These are phyloP conservation scores for Bucco capensis DNA, from an alignment of 2,113 vertebrate species.

Conservation along the genomic window DNA sequence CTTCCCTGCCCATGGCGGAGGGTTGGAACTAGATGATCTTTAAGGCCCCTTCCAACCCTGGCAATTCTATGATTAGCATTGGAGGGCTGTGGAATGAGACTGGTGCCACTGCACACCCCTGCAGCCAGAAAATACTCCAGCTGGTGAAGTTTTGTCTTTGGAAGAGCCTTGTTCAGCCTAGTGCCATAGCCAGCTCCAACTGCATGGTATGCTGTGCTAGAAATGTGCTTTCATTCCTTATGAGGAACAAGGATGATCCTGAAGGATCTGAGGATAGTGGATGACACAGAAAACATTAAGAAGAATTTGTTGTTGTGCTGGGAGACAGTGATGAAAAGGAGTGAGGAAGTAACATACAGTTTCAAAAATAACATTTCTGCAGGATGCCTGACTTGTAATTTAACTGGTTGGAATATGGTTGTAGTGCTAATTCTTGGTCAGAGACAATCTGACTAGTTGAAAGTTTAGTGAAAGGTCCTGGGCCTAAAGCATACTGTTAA, in stretches of 20 bases:
- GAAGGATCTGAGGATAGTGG: neutral
- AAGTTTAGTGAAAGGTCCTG: neutral
- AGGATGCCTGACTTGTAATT: neutral
- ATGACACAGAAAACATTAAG: neutral
- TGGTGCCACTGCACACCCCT: neutral
- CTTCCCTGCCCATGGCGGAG: too few species aligned
- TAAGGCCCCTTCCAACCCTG: too few species aligned
- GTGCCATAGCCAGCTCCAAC: neutral
- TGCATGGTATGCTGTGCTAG: neutral
- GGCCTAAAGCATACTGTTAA: neutral
- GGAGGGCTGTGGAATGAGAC: neutral
- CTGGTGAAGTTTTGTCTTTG: neutral
- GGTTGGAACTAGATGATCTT: too few species aligned
- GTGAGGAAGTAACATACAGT: neutral
- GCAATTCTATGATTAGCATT: too few species aligned
- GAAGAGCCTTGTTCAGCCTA: neutral
- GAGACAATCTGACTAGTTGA: neutral
- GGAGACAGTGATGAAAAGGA: neutral
- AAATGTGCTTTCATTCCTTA: neutral
- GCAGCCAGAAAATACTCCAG: neutral
- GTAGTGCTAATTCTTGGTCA: neutral
- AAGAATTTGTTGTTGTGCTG: neutral
- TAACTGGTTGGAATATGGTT: neutral
- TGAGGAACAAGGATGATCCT: neutral
- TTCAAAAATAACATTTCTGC: neutral